Evolutionary conservation across 2,888 invertebrate genomes (phyloP).

Genomic region (Eupsilia transversa): DNA sequence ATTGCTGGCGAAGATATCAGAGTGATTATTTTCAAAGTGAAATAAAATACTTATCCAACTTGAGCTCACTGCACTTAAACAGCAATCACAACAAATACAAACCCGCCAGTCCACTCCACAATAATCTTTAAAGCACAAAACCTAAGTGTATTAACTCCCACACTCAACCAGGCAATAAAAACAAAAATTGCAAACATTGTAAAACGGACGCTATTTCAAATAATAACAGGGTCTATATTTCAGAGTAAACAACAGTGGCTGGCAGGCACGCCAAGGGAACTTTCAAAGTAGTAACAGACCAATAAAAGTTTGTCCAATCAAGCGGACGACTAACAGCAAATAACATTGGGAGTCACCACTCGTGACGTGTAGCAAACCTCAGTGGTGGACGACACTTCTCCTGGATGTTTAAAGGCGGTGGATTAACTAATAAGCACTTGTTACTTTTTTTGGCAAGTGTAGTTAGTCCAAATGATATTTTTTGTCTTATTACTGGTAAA

Average conservation of each 20-base stretch:
- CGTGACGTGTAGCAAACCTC: background rate
- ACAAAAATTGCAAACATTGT: conserved; percentile 25
- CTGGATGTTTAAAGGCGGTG: background rate
- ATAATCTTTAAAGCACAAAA: conserved; percentile 48
- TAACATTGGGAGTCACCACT: conserved; percentile 22
- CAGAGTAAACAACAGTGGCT: conserved; percentile 20
- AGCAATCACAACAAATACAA: conserved; percentile 15
- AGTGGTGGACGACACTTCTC: background rate
- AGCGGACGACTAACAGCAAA: conserved; percentile 32
- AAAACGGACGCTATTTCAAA: conserved; percentile 42
- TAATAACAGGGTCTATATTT: conserved; percentile 44
- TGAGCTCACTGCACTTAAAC: background rate
- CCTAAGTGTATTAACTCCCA: conserved; percentile 48
- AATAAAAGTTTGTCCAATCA: conserved; percentile 64
- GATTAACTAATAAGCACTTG: background rate
- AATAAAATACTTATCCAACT: conserved; percentile 11
- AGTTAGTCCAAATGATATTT: background rate
- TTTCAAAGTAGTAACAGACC: conserved; percentile 55
- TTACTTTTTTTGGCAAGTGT: background rate
- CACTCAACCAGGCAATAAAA: conserved; percentile 48
- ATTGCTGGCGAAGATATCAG: background rate
- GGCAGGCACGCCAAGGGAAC: conserved; percentile 51
- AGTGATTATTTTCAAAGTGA: background rate
- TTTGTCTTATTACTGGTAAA: background rate
- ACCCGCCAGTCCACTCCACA: conserved; percentile 20